Percentiles rank a stretch among this genome's conserved stretches.
These are phyloP conservation scores for Epistrophe eligans DNA, from an alignment of 2,888 invertebrate species.

Conservation along the genomic window DNA sequence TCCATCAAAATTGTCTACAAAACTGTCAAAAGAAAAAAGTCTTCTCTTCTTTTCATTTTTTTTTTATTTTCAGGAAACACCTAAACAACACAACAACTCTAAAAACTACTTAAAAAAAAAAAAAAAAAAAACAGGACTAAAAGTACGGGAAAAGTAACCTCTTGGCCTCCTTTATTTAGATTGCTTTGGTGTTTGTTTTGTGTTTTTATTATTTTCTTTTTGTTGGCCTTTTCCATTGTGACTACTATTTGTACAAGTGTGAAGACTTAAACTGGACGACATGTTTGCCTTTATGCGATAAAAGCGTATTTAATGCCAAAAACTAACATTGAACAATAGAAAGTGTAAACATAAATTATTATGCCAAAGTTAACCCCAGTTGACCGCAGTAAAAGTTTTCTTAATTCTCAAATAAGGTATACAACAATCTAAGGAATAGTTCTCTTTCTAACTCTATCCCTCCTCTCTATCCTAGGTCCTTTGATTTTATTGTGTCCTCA, in stretches of 20 bases:
- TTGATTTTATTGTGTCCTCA: constrained; percentile 1
- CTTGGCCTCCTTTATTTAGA: constrained; percentile 63
- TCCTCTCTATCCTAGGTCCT: background rate
- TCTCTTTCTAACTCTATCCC: background rate
- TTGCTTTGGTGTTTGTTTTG: constrained; percentile 51
- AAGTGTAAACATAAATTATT: constrained; percentile 69
- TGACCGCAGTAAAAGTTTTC: constrained; percentile 47
- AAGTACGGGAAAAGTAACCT: constrained; percentile 47
- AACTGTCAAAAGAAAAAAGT: constrained; percentile 33
- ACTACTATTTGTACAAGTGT: constrained; percentile 46
- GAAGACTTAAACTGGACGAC: constrained; percentile 42
- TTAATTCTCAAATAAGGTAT: constrained; percentile 5
- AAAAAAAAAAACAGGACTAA: background rate
- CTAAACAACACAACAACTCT: constrained; percentile 53
- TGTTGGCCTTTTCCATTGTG: constrained; percentile 14
- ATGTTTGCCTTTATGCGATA: constrained; percentile 55
- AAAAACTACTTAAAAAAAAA: constrained; percentile 33
- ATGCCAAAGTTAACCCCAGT: constrained; percentile 62
- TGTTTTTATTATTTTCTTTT: constrained; percentile 6
- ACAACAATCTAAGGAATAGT: background rate
- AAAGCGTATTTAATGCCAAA: constrained; percentile 47
- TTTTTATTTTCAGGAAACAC: constrained; percentile 28
- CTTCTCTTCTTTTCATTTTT: constrained; percentile 11
- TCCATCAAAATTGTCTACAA: constrained; percentile 68
- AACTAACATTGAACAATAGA: constrained; percentile 57